These are phyloP conservation scores for Muricea muricata DNA, from an alignment of 92 coral and sea anemone species.

Conservation along the genomic window DNA sequence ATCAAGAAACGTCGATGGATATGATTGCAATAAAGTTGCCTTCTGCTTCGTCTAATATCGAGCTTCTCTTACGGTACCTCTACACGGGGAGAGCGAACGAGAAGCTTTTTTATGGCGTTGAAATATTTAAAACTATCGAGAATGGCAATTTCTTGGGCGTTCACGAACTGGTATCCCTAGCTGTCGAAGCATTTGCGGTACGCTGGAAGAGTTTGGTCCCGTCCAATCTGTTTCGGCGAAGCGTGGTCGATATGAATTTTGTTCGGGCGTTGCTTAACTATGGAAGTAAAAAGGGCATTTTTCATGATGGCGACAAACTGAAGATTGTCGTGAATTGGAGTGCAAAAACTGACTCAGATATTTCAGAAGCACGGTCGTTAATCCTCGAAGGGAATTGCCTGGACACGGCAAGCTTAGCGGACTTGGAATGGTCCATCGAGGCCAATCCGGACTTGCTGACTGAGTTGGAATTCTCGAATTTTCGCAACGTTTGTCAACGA, in stretches of 20 bases:
- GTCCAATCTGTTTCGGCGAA: slow-evolving; percentile 82
- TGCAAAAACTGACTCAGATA: slow-evolving; percentile 73
- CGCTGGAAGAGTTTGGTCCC: slow-evolving; percentile 85
- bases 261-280: slow-evolving; percentile 77
- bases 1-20: slow-evolving; percentile 85
- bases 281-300: slow-evolving; percentile 80
- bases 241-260: slow-evolving; percentile 80
- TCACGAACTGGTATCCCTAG: slow-evolving; percentile 66
- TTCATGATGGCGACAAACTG: slow-evolving; percentile 86
- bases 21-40: slow-evolving; percentile 81
- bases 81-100: slow-evolving; percentile 82
- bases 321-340: slow-evolving; percentile 83
- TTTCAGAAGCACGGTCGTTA: slow-evolving; percentile 75
- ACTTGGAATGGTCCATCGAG: slow-evolving; percentile 91
- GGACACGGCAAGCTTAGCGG: slow-evolving; percentile 74
- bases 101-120: slow-evolving; percentile 73
- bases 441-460: slow-evolving; percentile 72
- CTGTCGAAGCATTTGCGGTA: slow-evolving; percentile 83
- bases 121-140: slow-evolving; percentile 83
- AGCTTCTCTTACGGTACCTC: slow-evolving; percentile 80
- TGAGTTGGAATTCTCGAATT: slow-evolving; percentile 66
- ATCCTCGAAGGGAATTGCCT: slow-evolving; percentile 78
- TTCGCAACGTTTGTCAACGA: slow-evolving; percentile 79
- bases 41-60: slow-evolving; percentile 74
- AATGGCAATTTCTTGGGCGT: slow-evolving; percentile 88